Base-by-base conservation (phyloP, 2,888 invertebrate species). In the Cryptocheilus praepositus region DNA sequence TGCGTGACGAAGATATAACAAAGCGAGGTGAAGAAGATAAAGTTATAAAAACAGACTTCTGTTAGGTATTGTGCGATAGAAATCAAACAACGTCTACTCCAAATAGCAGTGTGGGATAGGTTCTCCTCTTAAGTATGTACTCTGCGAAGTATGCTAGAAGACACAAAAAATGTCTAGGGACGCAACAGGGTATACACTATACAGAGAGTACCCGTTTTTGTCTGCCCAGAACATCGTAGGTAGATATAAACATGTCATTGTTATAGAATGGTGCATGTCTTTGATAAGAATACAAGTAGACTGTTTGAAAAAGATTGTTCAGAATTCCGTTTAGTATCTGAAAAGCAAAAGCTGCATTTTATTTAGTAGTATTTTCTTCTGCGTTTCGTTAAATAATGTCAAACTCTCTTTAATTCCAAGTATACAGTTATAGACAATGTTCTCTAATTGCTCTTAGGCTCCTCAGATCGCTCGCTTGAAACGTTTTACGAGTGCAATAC, bases 241-340 rank as follows among this genome's bases (percentile, higher is more conserved):
- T 69, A 71, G 71, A 71, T 69, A 69, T 66, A 71, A 75, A 52
- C 65, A 59, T 75, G 68, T 64, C 70, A 71, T 67, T 71, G 73
- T 84, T 83, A 84, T 64, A 84, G 80, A 80, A 85, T 83, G 81
- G 82, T 81, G 81, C 85, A 85, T 77, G 79, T 82, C 81, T 83
- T 85, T 77, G 83, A 84, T 72, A 84, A 81, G 78, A 84, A 84
- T 80, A 81, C 80, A 78, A 84, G 80, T 70, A 85, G 79, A 71
- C 79, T 78, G 74, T 83, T 83, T 70, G 84, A 81, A 78, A 83
- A 81, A 80, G 80, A 77, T 77, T 77, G 70, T 74, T 84, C 81
- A 69, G 74, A 75, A 76, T 82, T 81, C 80, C 79, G 74, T 76
- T 80, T 81, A 80, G 77, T 70, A 82, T 84, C 83, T 83, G 83